Percentiles rank a stretch among this genome's conserved stretches.
phyloP scores from a whole-genome alignment of 30 jellyfish, hydroid and myxozoan species.

The Phacellophora camtschatica region DNA sequence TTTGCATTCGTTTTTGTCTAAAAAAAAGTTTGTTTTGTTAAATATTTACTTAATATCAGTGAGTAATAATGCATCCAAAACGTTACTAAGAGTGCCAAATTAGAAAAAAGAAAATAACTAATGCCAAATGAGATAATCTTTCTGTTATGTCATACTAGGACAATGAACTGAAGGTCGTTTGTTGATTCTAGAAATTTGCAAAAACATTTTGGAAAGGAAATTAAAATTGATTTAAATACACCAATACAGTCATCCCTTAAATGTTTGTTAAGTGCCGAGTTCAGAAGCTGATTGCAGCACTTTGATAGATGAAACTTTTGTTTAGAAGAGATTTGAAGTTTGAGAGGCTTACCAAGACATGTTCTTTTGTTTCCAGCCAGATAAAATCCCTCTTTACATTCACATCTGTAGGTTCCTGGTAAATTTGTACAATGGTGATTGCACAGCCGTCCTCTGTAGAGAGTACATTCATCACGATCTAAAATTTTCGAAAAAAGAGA shows the following conservation, averaged over 20 bases:
- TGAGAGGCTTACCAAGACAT: slow-evolving; percentile 44
- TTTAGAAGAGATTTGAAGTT: neutral
- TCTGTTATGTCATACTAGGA: too few species aligned
- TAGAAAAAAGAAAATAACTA: neutral
- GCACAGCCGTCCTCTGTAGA: slow-evolving; percentile 61
- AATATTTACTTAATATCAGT: neutral
- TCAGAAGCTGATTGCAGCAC: neutral
- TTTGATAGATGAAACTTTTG: neutral
- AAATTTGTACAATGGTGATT: slow-evolving; percentile 54
- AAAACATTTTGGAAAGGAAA: too few species aligned
- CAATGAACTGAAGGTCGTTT: too few species aligned
- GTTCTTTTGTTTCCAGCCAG: slow-evolving; percentile 66
- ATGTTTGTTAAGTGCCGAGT: too few species aligned
- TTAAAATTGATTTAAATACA: too few species aligned
- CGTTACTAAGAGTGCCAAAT: neutral
- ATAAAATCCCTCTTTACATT: slow-evolving; percentile 45
- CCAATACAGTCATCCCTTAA: too few species aligned
- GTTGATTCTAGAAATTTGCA: too few species aligned
- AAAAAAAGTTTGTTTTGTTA: neutral
- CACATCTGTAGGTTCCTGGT: slow-evolving; percentile 76
- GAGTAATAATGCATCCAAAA: neutral
- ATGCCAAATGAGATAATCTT: too few species aligned
- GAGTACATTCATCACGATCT: slow-evolving; percentile 75
- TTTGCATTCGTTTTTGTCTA: slow-evolving; percentile 57
- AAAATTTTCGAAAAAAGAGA: too few species aligned